Percentiles rank a stretch among this genome's conserved stretches.
These are phyloP conservation scores for Tetramorium alpestre DNA, from an alignment of 1,140 invertebrate genomes.

Conservation along the genomic window DNA sequence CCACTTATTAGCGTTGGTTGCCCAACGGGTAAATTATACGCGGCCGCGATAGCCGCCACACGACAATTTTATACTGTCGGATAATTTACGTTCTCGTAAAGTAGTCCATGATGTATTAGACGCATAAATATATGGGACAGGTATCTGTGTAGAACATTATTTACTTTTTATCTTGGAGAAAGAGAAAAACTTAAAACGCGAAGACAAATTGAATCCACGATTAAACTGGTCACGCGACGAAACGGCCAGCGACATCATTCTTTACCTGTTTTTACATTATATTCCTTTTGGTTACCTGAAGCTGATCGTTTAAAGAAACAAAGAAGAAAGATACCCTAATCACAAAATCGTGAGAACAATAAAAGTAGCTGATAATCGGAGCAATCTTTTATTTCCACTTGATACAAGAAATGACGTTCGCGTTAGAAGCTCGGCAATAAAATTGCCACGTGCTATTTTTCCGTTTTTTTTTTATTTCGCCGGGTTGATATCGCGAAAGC, in stretches of 20 bases:
- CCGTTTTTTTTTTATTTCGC: not conserved
- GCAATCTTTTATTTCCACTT: conserved; percentile 8
- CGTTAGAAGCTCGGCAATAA: not conserved
- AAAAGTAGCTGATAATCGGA: not conserved
- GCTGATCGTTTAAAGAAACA: not conserved
- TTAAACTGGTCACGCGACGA: not conserved
- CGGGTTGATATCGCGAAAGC: conserved; percentile 13
- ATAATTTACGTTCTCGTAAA: conserved; percentile 51
- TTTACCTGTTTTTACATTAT: not conserved
- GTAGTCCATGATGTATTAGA: conserved; percentile 42
- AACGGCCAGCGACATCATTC: not conserved
- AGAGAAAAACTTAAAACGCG: not conserved
- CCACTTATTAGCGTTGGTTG: conserved; percentile 55
- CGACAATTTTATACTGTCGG: conserved; percentile 49
- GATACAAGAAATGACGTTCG: not conserved
- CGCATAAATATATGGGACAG: conserved; percentile 37
- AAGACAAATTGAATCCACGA: not conserved
- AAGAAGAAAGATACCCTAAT: not conserved
- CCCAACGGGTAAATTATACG: conserved; percentile 44
- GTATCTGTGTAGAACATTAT: not conserved
- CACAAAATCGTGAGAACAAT: not conserved
- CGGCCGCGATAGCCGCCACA: not conserved
- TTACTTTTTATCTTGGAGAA: not conserved
- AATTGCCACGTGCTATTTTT: conserved; percentile 17
- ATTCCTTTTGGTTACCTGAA: not conserved